Percentiles rank a stretch among this genome's conserved stretches.
Conservation (phyloP, 1,140 invertebrate species). For the Oppia nitens region DNA sequence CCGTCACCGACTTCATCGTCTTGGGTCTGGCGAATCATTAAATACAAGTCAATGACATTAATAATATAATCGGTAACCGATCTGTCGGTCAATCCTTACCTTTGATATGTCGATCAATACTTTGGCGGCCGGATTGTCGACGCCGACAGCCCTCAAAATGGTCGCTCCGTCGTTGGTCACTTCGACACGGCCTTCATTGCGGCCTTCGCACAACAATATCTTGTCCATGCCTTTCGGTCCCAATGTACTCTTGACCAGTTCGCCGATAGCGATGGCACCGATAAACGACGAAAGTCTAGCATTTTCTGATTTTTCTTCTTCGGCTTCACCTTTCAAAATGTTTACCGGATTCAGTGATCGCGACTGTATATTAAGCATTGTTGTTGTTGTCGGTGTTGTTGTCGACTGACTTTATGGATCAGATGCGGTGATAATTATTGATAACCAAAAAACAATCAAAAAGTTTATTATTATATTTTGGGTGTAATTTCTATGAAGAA, state of each 20-base stretch:
- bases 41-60: slow-evolving; percentile 11
- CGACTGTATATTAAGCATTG: slow-evolving; percentile 13
- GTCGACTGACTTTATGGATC: too few species aligned
- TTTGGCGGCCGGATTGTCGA: slow-evolving; percentile 98
- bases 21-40: slow-evolving; percentile 47
- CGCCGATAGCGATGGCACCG: slow-evolving; percentile 94
- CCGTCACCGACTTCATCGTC: slow-evolving; percentile 99
- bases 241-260: slow-evolving; percentile 91
- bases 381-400: background rate
- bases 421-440: too few species aligned
- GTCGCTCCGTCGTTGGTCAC: slow-evolving; percentile 99
- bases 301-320: slow-evolving; percentile 86
- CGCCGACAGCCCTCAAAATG: slow-evolving; percentile 86
- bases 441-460: too few species aligned
- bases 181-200: slow-evolving; percentile 67
- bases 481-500: too few species aligned
- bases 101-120: slow-evolving; percentile 52
- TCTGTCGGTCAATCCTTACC: slow-evolving; percentile 7
- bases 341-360: slow-evolving; percentile 80
- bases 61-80: background rate
- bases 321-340: slow-evolving; percentile 83
- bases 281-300: slow-evolving; percentile 76
- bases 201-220: slow-evolving; percentile 71
- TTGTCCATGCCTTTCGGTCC: slow-evolving; percentile 99
- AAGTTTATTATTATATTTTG: too few species aligned